A percentile compares a stretch with the other conserved stretches of the same genome.
These are phyloP conservation scores for Rostratula benghalensis DNA, from an alignment of 2,113 vertebrate genomes.

Conservation along the genomic window DNA sequence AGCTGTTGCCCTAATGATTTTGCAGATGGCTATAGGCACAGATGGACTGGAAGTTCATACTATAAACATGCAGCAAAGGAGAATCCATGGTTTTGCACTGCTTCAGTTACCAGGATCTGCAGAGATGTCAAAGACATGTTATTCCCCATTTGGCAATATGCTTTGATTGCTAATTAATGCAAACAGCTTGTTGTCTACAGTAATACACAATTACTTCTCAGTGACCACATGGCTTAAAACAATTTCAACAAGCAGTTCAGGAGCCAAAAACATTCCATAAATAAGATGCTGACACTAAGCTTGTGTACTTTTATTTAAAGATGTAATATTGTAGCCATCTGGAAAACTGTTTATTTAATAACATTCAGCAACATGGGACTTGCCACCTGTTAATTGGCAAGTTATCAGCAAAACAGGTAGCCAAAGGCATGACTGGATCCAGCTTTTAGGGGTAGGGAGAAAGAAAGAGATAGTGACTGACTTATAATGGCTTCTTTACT, in stretches of 20 bases:
- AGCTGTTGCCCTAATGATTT: slow-evolving; percentile 30
- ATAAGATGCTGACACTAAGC: slow-evolving; percentile 60
- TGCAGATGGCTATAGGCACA: slow-evolving; percentile 27
- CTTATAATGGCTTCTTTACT: not conserved
- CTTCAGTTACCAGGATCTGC: slow-evolving; percentile 52
- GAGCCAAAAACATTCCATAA: slow-evolving; percentile 64
- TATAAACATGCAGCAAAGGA: slow-evolving; percentile 22
- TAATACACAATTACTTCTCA: slow-evolving; percentile 66
- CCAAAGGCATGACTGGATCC: not conserved
- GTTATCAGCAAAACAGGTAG: slow-evolving; percentile 9
- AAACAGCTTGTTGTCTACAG: slow-evolving; percentile 73
- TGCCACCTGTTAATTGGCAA: slow-evolving; percentile 17
- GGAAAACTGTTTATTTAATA: slow-evolving; percentile 37
- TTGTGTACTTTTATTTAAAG: slow-evolving; percentile 60
- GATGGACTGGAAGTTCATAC: slow-evolving; percentile 26
- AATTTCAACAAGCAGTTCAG: slow-evolving; percentile 61
- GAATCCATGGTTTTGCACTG: slow-evolving; percentile 8
- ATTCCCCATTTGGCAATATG: slow-evolving; percentile 68
- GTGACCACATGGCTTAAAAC: slow-evolving; percentile 71
- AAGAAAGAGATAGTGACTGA: not conserved
- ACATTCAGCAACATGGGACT: not conserved
- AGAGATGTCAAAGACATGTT: slow-evolving; percentile 67
- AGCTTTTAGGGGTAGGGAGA: not conserved
- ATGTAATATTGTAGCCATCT: slow-evolving; percentile 41
- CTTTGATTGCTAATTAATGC: slow-evolving; percentile 74